Conservation (phyloP, 2,113 vertebrate species). For the Pygoscelis antarcticus region DNA sequence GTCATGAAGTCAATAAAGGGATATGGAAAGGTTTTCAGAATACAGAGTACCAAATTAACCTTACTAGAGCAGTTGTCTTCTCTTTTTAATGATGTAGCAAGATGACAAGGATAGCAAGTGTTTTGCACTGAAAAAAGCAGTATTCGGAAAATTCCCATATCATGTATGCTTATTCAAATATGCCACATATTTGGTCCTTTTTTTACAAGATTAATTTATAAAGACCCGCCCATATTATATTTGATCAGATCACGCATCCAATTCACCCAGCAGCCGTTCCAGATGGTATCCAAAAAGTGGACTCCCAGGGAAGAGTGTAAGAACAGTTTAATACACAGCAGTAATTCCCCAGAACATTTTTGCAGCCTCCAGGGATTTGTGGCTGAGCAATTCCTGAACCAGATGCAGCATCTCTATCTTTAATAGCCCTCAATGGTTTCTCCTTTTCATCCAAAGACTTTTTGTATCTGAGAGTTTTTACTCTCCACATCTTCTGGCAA, state of each 20-base stretch:
- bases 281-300: background rate
- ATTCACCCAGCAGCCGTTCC: background rate
- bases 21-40: background rate
- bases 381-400: background rate
- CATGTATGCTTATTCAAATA: background rate
- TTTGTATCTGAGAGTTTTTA: background rate
- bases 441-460: background rate
- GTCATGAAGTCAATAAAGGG: background rate
- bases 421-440: background rate
- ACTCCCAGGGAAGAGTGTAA: background rate
- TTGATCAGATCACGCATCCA: background rate
- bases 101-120: background rate
- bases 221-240: background rate
- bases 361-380: background rate
- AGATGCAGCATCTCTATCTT: background rate
- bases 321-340: background rate
- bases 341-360: background rate
- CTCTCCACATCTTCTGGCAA: background rate
- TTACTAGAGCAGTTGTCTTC: background rate
- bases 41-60: background rate
- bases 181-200: background rate
- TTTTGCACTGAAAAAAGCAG: background rate
- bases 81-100: background rate
- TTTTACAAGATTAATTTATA: background rate
- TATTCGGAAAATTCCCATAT: background rate